These are phyloP conservation scores for Cetonia aurata DNA, from an alignment of 2,888 invertebrate species.

Conservation along the genomic window DNA sequence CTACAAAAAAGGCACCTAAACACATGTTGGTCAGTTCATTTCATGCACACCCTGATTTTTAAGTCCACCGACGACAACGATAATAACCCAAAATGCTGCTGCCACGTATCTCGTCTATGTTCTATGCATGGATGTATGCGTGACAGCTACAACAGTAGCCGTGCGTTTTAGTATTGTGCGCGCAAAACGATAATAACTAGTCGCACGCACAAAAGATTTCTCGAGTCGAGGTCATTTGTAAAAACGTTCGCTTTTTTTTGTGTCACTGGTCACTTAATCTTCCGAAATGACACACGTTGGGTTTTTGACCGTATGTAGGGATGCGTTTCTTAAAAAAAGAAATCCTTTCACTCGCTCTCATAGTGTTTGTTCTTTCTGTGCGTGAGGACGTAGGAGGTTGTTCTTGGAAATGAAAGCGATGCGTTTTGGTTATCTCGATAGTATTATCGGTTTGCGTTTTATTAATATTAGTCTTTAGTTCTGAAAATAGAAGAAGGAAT, in stretches of 20 bases:
- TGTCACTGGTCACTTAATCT: conserved; percentile 52
- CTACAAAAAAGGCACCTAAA: conserved; percentile 24
- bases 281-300: conserved; percentile 49
- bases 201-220: conserved; percentile 36
- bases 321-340: conserved; percentile 12
- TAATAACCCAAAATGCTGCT: too few species aligned
- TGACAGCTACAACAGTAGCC: too few species aligned
- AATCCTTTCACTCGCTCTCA: background rate
- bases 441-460: too few species aligned
- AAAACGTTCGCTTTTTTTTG: conserved; percentile 48
- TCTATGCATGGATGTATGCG: too few species aligned
- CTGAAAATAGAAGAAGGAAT: too few species aligned
- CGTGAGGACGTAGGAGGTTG: too few species aligned
- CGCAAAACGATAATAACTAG: conserved; percentile 23
- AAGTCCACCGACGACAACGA: conserved; percentile 18
- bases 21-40: conserved; percentile 44
- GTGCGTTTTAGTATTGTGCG: too few species aligned
- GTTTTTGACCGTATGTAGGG: conserved; percentile 19
- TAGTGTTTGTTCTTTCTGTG: too few species aligned
- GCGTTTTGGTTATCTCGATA: too few species aligned
- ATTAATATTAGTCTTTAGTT: too few species aligned
- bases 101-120: too few species aligned
- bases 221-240: conserved; percentile 45
- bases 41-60: conserved; percentile 24
- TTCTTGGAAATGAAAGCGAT: too few species aligned